phyloP scores from a whole-genome alignment of 2,113 vertebrate genomes.

The chimpanzee (Pan troglodytes) region DNA sequence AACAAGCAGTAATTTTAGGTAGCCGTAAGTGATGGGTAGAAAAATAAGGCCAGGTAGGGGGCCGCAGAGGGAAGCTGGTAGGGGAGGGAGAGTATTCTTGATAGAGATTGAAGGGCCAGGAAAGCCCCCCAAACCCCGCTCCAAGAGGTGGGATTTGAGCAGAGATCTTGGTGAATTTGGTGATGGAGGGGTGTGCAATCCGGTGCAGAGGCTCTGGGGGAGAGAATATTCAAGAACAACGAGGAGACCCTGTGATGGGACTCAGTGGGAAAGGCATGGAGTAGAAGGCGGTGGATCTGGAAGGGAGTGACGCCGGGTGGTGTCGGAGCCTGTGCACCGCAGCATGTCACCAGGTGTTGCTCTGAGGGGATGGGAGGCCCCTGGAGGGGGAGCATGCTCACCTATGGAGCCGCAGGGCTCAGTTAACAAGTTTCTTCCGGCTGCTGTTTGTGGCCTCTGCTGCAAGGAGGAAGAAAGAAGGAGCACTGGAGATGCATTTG shows the following conservation, averaged over 20 bases:
- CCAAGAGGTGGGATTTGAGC: neutral
- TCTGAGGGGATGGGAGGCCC: too few relatives aligned
- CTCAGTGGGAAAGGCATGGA: neutral
- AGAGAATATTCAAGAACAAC: too few relatives aligned
- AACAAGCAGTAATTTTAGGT: neutral
- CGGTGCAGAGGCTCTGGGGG: neutral
- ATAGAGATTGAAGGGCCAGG: neutral
- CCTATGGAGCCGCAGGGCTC: too few relatives aligned
- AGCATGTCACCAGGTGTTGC: fast-evolving
- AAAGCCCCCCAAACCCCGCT: neutral
- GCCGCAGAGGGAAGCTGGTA: fast-evolving
- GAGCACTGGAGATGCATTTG: neutral
- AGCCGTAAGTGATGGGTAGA: too few relatives aligned
- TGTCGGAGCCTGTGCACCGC: neutral
- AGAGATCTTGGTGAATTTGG: neutral
- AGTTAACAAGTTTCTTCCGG: neutral
- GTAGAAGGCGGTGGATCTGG: neutral
- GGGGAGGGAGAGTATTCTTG: neutral
- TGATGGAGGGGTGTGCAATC: too few relatives aligned
- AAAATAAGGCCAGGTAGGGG: neutral
- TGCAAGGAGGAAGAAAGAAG: neutral
- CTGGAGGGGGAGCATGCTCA: too few relatives aligned
- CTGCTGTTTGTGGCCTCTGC: too few relatives aligned
- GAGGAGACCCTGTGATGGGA: too few relatives aligned
- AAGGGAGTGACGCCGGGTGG: neutral